These are phyloP conservation scores for Megalops cyprinoides DNA, from an alignment of 2,797 vertebrate species.

Conservation along the genomic window DNA sequence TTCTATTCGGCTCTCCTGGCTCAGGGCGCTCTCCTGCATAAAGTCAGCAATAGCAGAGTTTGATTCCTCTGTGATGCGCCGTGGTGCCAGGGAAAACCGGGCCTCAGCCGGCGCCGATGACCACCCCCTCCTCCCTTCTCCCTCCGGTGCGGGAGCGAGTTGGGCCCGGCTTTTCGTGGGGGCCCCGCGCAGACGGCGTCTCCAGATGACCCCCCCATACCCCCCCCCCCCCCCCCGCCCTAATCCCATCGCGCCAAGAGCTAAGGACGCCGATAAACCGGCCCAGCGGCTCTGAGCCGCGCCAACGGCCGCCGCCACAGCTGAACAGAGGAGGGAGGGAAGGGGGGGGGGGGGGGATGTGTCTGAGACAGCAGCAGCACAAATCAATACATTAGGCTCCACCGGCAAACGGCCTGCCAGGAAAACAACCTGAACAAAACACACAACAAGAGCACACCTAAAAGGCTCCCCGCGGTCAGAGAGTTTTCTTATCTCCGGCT, in stretches of 20 bases:
- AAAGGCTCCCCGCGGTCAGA: constrained; percentile 3
- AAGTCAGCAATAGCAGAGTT: no score
- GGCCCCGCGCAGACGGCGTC: no score
- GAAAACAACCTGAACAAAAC: constrained; percentile 29
- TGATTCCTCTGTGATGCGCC: no score
- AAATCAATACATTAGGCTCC: constrained; percentile 33
- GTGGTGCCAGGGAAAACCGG: neutral
- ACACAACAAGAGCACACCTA: neutral
- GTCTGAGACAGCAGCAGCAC: constrained; percentile 21
- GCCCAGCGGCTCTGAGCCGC: neutral
- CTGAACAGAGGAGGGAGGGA: no score
- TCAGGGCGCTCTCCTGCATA: no score
- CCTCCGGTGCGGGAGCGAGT: no score
- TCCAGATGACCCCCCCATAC: constrained; percentile 33
- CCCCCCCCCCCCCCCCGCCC: no score
- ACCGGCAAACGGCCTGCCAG: constrained; percentile 15
- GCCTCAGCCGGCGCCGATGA: no score
- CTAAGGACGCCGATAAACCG: constrained; percentile 6
- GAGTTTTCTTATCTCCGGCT: constrained; percentile 17
- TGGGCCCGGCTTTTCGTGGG: no score
- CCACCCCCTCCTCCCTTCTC: no score
- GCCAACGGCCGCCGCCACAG: neutral
- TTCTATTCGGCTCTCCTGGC: no score
- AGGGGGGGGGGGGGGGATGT: neutral
- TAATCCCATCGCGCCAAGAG: constrained; percentile 25